Evolutionary conservation across 1,140 invertebrate genomes (phyloP).

Genomic region (Hyles vespertilio): DNA sequence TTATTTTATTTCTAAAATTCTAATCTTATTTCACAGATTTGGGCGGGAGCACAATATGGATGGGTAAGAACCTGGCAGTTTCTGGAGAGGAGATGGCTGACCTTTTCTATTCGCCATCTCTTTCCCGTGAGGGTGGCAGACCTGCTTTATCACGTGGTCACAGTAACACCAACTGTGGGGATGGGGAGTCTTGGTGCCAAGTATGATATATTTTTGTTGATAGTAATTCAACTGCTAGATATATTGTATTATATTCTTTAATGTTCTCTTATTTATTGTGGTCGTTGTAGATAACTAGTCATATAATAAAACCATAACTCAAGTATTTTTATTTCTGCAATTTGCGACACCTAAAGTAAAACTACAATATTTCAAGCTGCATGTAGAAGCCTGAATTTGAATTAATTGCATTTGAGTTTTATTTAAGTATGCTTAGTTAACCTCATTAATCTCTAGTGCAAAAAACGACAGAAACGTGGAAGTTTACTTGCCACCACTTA

Average conservation of each 20-base stretch:
- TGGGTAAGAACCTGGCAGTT: conserved; percentile 62
- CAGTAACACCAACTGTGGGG: conserved; percentile 33
- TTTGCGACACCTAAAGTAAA: no score
- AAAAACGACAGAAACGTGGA: conserved; percentile 46
- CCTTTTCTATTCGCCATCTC: conserved; percentile 51
- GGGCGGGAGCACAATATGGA: conserved; percentile 41
- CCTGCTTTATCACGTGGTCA: conserved; percentile 32
- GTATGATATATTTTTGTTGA: conserved; percentile 24
- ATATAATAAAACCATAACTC: no score
- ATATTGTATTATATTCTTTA: no score
- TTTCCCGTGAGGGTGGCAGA: conserved; percentile 49
- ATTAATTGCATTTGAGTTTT: no score
- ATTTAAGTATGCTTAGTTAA: no score
- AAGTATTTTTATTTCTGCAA: no score
- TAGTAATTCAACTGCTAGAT: no score
- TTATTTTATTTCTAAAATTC: background rate
- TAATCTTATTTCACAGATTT: conserved; percentile 33
- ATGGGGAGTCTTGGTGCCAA: conserved; percentile 33
- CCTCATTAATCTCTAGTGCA: conserved; percentile 30
- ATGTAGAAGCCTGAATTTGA: no score
- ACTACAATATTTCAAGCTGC: no score
- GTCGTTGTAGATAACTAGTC: no score
- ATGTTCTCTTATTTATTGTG: no score
- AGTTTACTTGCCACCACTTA: conserved; percentile 32
- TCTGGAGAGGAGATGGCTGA: conserved; percentile 48